Evolutionary conservation across 2,113 vertebrate genomes (phyloP).

Genomic region (Leptocoma aspasia): DNA sequence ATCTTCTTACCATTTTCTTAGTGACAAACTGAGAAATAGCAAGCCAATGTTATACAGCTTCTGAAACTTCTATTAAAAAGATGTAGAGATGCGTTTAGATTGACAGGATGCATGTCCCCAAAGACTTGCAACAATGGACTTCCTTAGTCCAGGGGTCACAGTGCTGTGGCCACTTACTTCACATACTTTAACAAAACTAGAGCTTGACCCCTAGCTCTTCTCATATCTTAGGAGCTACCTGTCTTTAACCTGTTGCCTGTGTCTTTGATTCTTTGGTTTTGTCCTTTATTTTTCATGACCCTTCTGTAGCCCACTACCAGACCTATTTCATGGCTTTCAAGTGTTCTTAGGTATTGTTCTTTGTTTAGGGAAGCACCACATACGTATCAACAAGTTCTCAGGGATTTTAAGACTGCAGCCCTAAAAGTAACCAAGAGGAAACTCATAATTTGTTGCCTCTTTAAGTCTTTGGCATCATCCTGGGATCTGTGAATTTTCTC

Average conservation of each 20-base stretch:
- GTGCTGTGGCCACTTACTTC: neutral
- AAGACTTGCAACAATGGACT: neutral
- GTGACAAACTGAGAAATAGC: neutral
- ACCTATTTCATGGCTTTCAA: neutral
- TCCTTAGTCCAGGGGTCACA: neutral
- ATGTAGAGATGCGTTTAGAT: neutral
- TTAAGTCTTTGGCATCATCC: neutral
- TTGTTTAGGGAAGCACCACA: neutral
- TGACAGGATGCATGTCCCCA: neutral
- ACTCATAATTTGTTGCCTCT: neutral
- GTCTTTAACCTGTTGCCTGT: neutral
- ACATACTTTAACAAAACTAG: neutral
- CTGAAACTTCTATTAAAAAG: neutral
- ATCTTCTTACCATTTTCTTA: neutral
- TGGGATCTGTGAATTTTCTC: neutral
- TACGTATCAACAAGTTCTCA: fast-evolving
- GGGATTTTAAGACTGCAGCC: neutral
- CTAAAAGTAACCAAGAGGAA: neutral
- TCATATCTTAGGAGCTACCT: neutral
- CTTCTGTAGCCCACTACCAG: neutral
- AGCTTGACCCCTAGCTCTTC: neutral
- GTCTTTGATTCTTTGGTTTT: neutral
- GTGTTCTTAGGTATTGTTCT: neutral
- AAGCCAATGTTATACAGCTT: neutral
- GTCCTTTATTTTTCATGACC: neutral